These are phyloP conservation scores for Anniella stebbinsi DNA, from an alignment of 2,797 vertebrate genomes.

Conservation along the genomic window DNA sequence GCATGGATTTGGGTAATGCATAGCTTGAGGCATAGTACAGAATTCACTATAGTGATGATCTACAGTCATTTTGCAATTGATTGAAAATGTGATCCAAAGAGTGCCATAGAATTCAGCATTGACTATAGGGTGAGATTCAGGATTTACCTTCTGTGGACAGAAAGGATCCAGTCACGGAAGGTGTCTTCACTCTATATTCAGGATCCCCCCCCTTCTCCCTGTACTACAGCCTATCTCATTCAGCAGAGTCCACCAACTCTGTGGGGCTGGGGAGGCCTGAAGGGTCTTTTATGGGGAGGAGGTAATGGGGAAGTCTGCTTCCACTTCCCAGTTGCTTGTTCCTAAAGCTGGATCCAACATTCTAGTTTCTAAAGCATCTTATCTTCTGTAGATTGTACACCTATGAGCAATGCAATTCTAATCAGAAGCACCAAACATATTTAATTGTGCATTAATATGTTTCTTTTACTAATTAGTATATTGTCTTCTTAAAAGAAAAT, in stretches of 20 bases:
- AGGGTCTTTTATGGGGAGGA: too few relatives aligned
- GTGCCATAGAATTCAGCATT: neutral
- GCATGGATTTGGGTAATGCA: neutral
- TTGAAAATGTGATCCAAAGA: neutral
- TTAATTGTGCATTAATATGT: conserved; percentile 42
- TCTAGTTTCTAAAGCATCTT: neutral
- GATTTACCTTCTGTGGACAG: too few relatives aligned
- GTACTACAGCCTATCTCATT: too few relatives aligned
- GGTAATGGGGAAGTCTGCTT: too few relatives aligned
- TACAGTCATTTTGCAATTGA: conserved; percentile 11
- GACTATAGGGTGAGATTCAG: too few relatives aligned
- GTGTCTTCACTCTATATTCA: too few relatives aligned
- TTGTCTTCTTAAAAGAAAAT: conserved; percentile 48
- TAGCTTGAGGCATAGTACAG: neutral
- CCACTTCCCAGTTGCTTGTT: too few relatives aligned
- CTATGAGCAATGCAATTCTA: conserved; percentile 23
- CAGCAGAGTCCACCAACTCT: too few relatives aligned
- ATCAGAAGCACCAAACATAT: conserved; percentile 15
- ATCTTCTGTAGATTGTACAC: neutral
- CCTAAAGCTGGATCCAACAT: neutral
- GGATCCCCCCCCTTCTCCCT: too few relatives aligned
- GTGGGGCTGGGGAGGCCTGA: too few relatives aligned
- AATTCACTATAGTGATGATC: conserved; percentile 18
- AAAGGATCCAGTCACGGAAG: too few relatives aligned
- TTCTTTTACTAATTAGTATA: conserved; percentile 3